Base-by-base conservation (phyloP, 2,888 invertebrate species). In the Geophilus truncorum region DNA sequence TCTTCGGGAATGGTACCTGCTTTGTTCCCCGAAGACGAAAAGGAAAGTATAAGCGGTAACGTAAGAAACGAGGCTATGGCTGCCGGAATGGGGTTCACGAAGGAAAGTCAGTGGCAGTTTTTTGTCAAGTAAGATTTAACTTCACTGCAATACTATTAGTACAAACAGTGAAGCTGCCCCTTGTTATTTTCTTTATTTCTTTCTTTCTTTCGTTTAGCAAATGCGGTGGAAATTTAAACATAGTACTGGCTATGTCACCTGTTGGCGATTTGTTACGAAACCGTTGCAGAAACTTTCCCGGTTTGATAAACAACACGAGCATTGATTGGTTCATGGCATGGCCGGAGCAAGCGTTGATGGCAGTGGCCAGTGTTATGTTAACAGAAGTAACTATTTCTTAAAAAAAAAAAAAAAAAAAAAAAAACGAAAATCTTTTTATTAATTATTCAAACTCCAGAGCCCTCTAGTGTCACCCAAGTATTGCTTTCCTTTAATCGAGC, bases 311-410 rank as follows among this genome's bases (percentile, higher is more conserved):
- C 86, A 95, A 94, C 85, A 94, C 95, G 0, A 94, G 93, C 51
- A 95, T 97, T 83, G 95, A 97, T 87, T 97, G 96, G 96, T 92
- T 96, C 86, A 95, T 94, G 87, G 93, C 96, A 0, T 97, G 97
- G 97, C 96, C 97, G 0, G 90, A 92, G 83, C 94, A 96, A 86
- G 97, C 97, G 0, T 86, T 97, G 77, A 89, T 92, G 80, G 94
- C 96, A 0, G 96, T 97, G 0, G 96, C 96, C 0, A 92, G 93
- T 81, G 92, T 94, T 0, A 94, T 92, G 85, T 89, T 97, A 0
- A 91, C 92, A 84, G 93, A 96, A 83, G 92, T 93, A 89, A 87
- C 25, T 81, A 36, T n/a, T 30, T 10, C 62, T 76, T 76, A 76
- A 21, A 30, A 25, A 25, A 25, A 25, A 21, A 12, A n/a, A n/a